Base-by-base conservation (phyloP, 1,140 invertebrate species). In the Drosophila lacteicornis region DNA sequence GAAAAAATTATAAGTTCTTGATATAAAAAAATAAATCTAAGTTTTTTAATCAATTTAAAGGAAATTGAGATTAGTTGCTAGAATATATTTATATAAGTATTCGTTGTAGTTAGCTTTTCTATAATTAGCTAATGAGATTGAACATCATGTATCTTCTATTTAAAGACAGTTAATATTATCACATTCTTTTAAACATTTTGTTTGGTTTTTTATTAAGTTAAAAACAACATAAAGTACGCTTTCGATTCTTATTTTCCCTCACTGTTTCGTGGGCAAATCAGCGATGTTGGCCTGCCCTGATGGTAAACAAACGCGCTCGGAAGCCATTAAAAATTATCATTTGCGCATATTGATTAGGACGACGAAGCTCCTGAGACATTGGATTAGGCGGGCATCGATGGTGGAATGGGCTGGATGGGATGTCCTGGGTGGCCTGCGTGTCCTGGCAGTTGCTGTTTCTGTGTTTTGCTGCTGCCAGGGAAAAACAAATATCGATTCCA, bases 401-500 rank as follows among this genome's bases (percentile, higher is more conserved):
- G 45, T 17, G 63, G 67, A 56, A 56, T 55, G 43, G 59, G 53
- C 30, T 55, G 40, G 59, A 56, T 43, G 40, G 27, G 27, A 4
- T 45, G 46, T 56, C 53, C 53, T 56, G 47, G 51, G 22, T 58
- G 33, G 47, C n/a, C 50, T 50, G 56, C 17, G 66, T 69, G 66
- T 69, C 66, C 61, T 62, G 76, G 62, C 50, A 60, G 65, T 69
- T 79, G 50, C 50, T 79, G 66, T 76, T 82, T 74, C 80, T 83
- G 80, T 90, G 84, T 73, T 55, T 55, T 55, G 33, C 33, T 73
- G 51, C 53, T 49, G 69, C 38, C 69, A 74, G 87, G 75, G 85
- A 81, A 86, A 56, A 91, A 91, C 87, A 91, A 92, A 91, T 92
- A 92, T 92, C 90, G 91, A 92, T 92, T 92, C 90, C 90, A 91